Evolutionary conservation across 2,888 invertebrate genomes (phyloP).

Genomic region (Protonemura montana): DNA sequence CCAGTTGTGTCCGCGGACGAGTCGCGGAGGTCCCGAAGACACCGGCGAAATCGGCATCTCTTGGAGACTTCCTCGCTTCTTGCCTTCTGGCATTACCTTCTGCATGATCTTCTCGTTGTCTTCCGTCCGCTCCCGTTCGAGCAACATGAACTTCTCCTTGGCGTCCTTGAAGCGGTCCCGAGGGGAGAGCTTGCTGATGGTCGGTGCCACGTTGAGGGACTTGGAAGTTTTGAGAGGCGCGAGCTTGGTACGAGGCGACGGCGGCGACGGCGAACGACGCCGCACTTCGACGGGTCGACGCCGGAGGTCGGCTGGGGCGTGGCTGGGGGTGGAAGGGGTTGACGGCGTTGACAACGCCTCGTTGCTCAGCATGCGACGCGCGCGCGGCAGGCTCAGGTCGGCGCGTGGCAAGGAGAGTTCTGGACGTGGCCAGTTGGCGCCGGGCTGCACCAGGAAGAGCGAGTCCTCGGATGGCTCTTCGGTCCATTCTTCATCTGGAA

Average conservation of each 20-base stretch:
- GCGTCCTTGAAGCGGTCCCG: constrained; percentile 74
- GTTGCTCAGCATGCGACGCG: constrained; percentile 55
- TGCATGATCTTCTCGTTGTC: constrained; percentile 58
- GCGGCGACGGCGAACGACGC: constrained; percentile 58
- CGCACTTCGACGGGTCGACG: constrained; percentile 62
- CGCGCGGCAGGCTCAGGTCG: constrained; percentile 57
- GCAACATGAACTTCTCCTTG: constrained; percentile 82
- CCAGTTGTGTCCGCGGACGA: constrained; percentile 39
- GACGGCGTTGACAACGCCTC: constrained; percentile 57
- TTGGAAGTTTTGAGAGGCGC: constrained; percentile 19
- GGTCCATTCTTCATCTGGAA: constrained; percentile 80
- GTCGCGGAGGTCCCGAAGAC: constrained; percentile 44
- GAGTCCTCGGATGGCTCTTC: constrained; percentile 67
- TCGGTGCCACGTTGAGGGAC: not conserved
- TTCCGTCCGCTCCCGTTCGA: constrained; percentile 75
- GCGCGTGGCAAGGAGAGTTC: constrained; percentile 57
- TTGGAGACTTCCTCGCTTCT: constrained; percentile 17
- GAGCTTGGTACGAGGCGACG: constrained; percentile 8
- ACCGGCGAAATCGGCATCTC: constrained; percentile 39
- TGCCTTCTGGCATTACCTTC: not conserved
- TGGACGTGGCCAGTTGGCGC: constrained; percentile 57
- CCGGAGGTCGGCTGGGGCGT: constrained; percentile 51
- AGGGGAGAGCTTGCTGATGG: constrained; percentile 32
- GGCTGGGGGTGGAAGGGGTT: constrained; percentile 51
- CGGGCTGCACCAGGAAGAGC: constrained; percentile 64